phyloP scores from a whole-genome alignment of 2,888 invertebrate genomes.

The Eugnorisma glareosa region DNA sequence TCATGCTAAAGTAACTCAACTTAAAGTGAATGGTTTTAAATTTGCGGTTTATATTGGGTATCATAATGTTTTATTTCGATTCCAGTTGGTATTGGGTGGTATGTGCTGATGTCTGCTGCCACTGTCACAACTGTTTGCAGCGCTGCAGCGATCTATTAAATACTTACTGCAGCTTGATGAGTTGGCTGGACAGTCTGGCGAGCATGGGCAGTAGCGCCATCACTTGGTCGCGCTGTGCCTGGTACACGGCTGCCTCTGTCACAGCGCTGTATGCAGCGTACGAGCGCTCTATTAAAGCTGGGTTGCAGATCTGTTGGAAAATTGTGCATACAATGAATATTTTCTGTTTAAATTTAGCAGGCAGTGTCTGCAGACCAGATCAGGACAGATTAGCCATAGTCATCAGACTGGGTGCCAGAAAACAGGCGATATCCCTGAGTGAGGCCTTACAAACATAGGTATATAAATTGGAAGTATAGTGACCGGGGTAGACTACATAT shows the following conservation, averaged over 20 bases:
- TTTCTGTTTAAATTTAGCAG: neutral
- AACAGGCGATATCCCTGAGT: neutral
- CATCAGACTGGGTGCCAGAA: neutral
- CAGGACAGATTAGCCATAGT: neutral
- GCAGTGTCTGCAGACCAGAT: neutral
- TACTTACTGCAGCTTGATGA: slow-evolving; percentile 79
- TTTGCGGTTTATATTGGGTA: no score
- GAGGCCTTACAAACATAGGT: neutral
- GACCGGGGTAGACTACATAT: neutral
- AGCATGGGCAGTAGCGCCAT: slow-evolving; percentile 81
- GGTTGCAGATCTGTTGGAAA: slow-evolving; percentile 77
- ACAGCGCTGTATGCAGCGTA: slow-evolving; percentile 82
- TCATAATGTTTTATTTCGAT: neutral
- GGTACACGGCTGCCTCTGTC: slow-evolving; percentile 80
- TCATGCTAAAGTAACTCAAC: no score
- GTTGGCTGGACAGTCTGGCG: slow-evolving; percentile 81
- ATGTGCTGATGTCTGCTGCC: neutral
- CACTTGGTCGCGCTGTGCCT: slow-evolving; percentile 76
- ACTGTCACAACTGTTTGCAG: neutral
- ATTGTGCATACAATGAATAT: neutral
- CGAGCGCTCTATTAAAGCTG: slow-evolving; percentile 75
- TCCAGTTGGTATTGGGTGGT: neutral
- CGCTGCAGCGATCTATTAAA: neutral
- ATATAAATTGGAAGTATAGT: neutral
- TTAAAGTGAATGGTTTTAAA: no score